Evolutionary conservation across 2,888 invertebrate species (phyloP).

Genomic region (Hypolimnas misippus): DNA sequence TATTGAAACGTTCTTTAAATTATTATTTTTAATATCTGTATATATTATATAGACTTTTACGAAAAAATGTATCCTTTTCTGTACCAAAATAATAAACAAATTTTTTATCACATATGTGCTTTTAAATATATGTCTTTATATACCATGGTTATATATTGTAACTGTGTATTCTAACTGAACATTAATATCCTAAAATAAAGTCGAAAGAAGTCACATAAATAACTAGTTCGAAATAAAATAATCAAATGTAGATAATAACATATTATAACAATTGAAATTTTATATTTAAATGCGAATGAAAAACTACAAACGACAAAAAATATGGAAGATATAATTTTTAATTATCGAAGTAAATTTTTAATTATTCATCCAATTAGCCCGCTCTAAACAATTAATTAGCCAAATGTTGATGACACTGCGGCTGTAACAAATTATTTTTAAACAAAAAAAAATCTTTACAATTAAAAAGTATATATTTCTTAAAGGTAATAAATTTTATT

Average conservation of each 20-base stretch:
- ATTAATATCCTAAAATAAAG: background rate
- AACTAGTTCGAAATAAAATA: background rate
- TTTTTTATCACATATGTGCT: no score
- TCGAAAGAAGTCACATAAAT: background rate
- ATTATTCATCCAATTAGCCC: slow-evolving; percentile 8
- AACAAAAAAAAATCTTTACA: background rate
- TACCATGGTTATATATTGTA: no score
- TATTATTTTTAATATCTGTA: no score
- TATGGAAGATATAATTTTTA: background rate
- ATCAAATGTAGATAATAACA: background rate
- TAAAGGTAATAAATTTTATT: background rate
- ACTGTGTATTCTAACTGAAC: no score
- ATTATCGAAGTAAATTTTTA: slow-evolving; percentile 5
- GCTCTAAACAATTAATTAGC: background rate
- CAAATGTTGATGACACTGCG: slow-evolving; percentile 6
- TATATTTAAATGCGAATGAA: background rate
- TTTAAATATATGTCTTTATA: no score
- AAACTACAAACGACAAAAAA: slow-evolving; percentile 4
- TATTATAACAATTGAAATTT: background rate
- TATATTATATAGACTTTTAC: no score
- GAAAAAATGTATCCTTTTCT: no score
- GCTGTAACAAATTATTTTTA: background rate
- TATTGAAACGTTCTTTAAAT: no score
- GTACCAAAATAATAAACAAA: no score
- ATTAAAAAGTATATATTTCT: background rate